phyloP scores from a whole-genome alignment of 1,140 invertebrate genomes.

The Ridgeia piscesae region DNA sequence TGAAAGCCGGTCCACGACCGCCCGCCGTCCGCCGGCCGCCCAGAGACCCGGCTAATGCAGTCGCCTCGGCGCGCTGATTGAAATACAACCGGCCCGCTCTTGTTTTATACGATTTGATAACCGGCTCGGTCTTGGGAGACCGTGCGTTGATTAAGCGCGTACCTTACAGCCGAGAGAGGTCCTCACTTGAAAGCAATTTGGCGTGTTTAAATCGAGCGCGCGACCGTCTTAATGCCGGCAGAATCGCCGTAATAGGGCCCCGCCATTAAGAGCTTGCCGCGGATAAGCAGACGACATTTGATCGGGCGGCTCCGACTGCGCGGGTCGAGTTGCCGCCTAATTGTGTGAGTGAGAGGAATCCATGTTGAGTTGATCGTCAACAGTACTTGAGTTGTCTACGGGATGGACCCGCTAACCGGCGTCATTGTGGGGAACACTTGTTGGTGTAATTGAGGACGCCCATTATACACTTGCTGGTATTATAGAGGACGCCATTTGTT shows the following conservation, averaged over 20 bases:
- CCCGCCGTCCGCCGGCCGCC: too few relatives aligned
- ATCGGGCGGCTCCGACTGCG: background rate
- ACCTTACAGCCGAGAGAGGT: background rate
- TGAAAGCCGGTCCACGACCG: background rate
- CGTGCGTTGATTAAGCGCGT: background rate
- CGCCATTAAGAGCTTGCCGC: background rate
- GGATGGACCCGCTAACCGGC: background rate
- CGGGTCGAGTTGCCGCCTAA: background rate
- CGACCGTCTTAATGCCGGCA: background rate
- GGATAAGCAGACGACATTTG: background rate
- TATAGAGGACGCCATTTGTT: too few relatives aligned
- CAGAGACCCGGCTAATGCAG: background rate
- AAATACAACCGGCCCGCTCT: background rate
- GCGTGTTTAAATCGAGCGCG: background rate
- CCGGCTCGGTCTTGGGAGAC: background rate
- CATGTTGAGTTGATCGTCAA: background rate
- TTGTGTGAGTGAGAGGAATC: background rate
- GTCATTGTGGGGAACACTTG: background rate
- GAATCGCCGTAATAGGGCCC: background rate
- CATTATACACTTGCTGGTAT: background rate
- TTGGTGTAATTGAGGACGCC: background rate
- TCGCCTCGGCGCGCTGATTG: background rate
- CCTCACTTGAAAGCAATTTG: conserved; percentile 5
- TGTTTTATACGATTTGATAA: conserved; percentile 6
- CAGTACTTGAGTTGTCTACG: background rate